These are phyloP conservation scores for Melanotaenia boesemani DNA, from an alignment of 2,797 vertebrate species.

Conservation along the genomic window DNA sequence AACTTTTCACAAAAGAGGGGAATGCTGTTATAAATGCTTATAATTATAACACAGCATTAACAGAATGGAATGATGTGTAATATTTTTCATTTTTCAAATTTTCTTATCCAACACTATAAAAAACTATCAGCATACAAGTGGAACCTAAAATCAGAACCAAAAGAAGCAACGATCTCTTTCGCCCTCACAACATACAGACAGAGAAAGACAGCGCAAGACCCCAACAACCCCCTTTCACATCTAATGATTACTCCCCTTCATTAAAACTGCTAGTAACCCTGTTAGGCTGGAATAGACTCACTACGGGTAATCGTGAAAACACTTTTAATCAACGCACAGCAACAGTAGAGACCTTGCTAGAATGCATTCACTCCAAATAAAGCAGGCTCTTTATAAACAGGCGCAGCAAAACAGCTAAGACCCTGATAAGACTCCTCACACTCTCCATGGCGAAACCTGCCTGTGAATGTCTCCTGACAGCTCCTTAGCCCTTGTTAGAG, in stretches of 20 bases:
- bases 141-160: conserved; percentile 17
- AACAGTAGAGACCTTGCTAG: conserved; percentile 85
- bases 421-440: conserved; percentile 84
- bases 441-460: conserved; percentile 83
- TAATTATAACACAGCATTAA: conserved; percentile 36
- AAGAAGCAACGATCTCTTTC: conserved; percentile 39
- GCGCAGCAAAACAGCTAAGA: conserved; percentile 81
- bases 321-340: conserved; percentile 84
- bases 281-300: conserved; percentile 83
- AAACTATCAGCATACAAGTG: neutral
- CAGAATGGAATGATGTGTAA: conserved; percentile 4
- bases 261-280: conserved; percentile 84
- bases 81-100: conserved; percentile 4
- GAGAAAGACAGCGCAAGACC: conserved; percentile 62
- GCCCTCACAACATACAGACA: conserved; percentile 52
- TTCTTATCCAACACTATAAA: neutral
- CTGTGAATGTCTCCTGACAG: conserved; percentile 84
- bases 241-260: conserved; percentile 79
- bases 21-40: conserved; percentile 30
- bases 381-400: conserved; percentile 81
- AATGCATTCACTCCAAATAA: conserved; percentile 83
- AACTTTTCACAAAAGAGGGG: conserved; percentile 33
- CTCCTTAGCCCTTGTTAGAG: conserved; percentile 83
- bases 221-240: conserved; percentile 74
- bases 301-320: conserved; percentile 85